Evolutionary conservation across 2,113 vertebrate genomes (phyloP).

Genomic region (Nymphicus hollandicus): DNA sequence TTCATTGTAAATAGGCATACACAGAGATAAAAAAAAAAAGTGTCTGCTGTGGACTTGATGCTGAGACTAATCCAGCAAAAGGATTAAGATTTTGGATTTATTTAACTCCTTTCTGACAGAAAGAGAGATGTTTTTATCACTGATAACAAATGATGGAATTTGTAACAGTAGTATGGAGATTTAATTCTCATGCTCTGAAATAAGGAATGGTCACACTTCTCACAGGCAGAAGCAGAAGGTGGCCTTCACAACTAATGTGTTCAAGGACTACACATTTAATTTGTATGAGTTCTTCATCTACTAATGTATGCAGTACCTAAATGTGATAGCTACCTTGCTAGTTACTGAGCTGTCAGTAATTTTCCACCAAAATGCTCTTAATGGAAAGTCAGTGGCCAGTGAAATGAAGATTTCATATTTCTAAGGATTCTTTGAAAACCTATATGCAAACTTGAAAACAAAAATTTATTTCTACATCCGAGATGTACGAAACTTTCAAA

Average conservation of each 20-base stretch:
- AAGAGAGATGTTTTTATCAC: not conserved
- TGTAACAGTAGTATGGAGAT: not conserved
- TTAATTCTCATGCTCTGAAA: not conserved
- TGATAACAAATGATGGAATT: not conserved
- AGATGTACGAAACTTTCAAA: not conserved
- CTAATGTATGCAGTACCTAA: not conserved
- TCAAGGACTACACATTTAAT: not conserved
- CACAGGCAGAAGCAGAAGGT: not conserved
- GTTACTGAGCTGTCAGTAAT: not conserved
- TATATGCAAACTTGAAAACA: not conserved
- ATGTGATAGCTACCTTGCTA: too few species aligned
- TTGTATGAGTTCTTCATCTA: not conserved
- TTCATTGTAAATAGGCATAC: not conserved
- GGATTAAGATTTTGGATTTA: slow-evolving; percentile 45
- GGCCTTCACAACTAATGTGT: not conserved
- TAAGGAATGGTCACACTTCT: not conserved
- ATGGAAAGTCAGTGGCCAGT: not conserved
- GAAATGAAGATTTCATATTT: not conserved
- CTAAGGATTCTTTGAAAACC: not conserved
- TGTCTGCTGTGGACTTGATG: not conserved
- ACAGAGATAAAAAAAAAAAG: not conserved
- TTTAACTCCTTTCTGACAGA: slow-evolving; percentile 7
- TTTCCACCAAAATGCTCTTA: not conserved
- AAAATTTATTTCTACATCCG: not conserved
- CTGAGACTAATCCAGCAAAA: slow-evolving; percentile 52